Evolutionary conservation across 1,140 invertebrate genomes (phyloP), one percentile per base, ranked within the genome.

Genomic region (Phymastichus coffea): DNA sequence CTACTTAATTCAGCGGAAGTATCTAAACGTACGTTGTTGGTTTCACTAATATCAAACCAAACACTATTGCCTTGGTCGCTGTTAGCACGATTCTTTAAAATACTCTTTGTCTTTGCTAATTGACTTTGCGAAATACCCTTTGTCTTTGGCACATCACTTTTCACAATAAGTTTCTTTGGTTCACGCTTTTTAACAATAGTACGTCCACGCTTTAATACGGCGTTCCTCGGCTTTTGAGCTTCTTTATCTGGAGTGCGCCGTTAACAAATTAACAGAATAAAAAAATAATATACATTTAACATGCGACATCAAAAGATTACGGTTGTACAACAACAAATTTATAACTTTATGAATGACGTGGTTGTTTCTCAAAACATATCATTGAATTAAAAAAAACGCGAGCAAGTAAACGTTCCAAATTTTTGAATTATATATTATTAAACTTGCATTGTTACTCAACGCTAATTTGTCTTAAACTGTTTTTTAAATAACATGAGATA

Each of bases 121-220:
- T 53, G 28, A 41, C 23, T 47, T 60, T 60, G 53, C 19, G 33
- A 54, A n/a, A 48, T 60, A 51, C 46, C 19, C 12, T 61, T 55
- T 40, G 37, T 43, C 28, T 35, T 61, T 41, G 59, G 19, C 37
- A 35, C 6, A 9, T 60, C 57, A 47, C 49, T 30, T 48, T 60
- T 60, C 41, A 53, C 41, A 40, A 60, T 30, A 15, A 28, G 19
- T 46, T 70, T 72, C 40, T 53, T 70, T 25, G 55, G 35, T 15
- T 73, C 68, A 33, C 58, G 64, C 15, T 41, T 70, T 44, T 70
- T 76, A 62, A 69, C 26, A 15, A 75, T 71, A 12, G 71, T 74
- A 52, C 74, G 72, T 33, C 74, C 72, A 43, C 74, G 72, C 59
- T 72, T 76, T 47, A 76, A 64, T 37, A 74, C 68, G 51, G 68